Conservation (phyloP, 2,888 invertebrate species). For the Sinelater perroti region DNA sequence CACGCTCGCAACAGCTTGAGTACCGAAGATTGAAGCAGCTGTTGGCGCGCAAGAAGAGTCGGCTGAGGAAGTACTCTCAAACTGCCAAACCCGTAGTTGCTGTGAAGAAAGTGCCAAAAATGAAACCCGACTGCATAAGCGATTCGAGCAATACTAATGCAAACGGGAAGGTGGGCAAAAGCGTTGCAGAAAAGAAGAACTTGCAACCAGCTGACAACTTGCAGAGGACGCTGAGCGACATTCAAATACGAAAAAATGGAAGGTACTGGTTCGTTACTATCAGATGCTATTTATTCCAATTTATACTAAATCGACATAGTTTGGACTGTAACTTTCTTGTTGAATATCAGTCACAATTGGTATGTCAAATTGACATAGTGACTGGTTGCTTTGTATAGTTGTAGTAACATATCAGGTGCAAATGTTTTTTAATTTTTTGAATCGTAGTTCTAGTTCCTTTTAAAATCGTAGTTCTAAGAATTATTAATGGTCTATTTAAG, state of each 20-base stretch:
- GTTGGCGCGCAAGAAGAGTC: constrained; percentile 45
- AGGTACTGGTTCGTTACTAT: constrained; percentile 49
- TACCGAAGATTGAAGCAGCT: constrained; percentile 55
- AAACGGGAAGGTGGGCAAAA: constrained; percentile 11
- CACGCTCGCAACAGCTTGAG: constrained; percentile 57
- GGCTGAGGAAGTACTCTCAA: constrained; percentile 24
- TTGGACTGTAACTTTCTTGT: too few species aligned
- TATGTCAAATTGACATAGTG: too few species aligned
- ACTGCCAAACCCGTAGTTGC: constrained; percentile 14
- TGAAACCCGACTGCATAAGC: constrained; percentile 12
- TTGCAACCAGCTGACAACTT: constrained; percentile 25
- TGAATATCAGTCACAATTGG: too few species aligned
- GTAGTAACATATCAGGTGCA: too few species aligned
- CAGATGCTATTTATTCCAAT: constrained; percentile 6
- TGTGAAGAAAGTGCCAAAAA: constrained; percentile 30
- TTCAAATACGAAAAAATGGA: constrained; percentile 53
- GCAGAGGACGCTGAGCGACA: constrained; percentile 48
- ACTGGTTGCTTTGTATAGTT: too few species aligned
- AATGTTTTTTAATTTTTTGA: too few species aligned
- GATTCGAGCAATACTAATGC: background rate
- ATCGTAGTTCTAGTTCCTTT: too few species aligned
- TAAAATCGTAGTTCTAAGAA: too few species aligned
- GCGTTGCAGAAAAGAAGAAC: constrained; percentile 21
- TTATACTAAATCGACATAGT: too few species aligned
- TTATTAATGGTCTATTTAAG: too few species aligned